These are phyloP conservation scores for Lysiphlebus fabarum DNA, from an alignment of 1,140 invertebrate genomes.

Conservation along the genomic window DNA sequence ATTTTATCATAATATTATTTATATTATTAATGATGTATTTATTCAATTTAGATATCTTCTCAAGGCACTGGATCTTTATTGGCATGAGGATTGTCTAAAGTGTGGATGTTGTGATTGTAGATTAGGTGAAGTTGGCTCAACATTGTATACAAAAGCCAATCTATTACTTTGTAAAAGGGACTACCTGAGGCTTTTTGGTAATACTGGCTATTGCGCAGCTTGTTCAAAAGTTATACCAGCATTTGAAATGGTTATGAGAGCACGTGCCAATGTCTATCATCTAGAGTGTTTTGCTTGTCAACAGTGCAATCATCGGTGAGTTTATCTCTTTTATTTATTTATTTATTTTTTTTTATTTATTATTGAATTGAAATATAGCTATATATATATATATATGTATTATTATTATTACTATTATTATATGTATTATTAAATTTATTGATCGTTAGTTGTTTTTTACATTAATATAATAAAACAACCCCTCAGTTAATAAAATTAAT, in stretches of 20 bases:
- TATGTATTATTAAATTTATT: no score
- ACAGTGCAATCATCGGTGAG: conserved; percentile 95
- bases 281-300: conserved; percentile 98
- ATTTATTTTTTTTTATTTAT: no score
- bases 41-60: conserved; percentile 61
- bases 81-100: conserved; percentile 98
- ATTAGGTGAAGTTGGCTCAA: conserved; percentile 95
- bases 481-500: no score
- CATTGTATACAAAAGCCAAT: conserved; percentile 93
- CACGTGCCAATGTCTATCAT: conserved; percentile 94
- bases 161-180: conserved; percentile 96
- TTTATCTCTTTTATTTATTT: no score
- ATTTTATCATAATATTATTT: neutral
- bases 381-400: no score
- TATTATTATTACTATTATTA: no score
- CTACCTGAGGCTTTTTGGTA: conserved; percentile 92
- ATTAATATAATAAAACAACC: no score
- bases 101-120: conserved; percentile 96
- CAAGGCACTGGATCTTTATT: conserved; percentile 87
- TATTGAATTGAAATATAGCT: no score
- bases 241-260: conserved; percentile 99
- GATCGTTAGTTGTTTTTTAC: neutral
- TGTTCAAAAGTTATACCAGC: conserved; percentile 96
- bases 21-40: neutral
- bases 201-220: conserved; percentile 89